phyloP scores from a whole-genome alignment of 2,797 vertebrate species.

The Darevskia mixta region DNA sequence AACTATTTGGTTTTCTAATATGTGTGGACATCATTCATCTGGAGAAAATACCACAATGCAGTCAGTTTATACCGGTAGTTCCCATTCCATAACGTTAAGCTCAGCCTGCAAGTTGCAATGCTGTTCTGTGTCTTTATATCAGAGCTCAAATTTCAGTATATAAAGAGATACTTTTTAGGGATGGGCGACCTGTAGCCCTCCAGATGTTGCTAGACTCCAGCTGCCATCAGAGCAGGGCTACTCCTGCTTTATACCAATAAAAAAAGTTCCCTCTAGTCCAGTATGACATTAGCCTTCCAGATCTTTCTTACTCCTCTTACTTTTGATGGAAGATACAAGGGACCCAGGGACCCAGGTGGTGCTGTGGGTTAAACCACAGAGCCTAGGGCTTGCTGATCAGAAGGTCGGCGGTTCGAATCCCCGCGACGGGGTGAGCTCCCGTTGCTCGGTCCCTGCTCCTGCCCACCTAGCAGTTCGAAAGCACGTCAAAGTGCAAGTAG shows the following conservation, averaged over 20 bases:
- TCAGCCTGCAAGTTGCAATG: not conserved
- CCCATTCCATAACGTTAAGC: not conserved
- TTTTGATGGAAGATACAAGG: not conserved
- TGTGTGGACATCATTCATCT: not conserved
- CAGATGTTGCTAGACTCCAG: not conserved
- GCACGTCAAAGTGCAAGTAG: no score
- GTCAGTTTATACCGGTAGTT: not conserved
- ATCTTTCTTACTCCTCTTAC: not conserved
- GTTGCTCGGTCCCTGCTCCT: no score
- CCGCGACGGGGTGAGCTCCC: no score
- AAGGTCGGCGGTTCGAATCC: no score
- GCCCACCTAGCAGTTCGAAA: no score
- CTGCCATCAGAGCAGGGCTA: no score
- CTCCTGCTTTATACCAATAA: not conserved
- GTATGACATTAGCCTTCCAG: not conserved
- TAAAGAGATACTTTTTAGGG: not conserved
- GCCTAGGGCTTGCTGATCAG: no score
- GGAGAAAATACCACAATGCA: not conserved
- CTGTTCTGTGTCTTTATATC: not conserved
- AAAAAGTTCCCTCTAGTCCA: not conserved
- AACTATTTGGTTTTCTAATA: not conserved
- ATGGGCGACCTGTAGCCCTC: not conserved
- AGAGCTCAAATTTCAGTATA: not conserved
- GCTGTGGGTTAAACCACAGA: no score
- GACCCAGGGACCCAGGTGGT: no score